phyloP scores from a whole-genome alignment of 2,797 vertebrate species.

The Arremon aurantiirostris region DNA sequence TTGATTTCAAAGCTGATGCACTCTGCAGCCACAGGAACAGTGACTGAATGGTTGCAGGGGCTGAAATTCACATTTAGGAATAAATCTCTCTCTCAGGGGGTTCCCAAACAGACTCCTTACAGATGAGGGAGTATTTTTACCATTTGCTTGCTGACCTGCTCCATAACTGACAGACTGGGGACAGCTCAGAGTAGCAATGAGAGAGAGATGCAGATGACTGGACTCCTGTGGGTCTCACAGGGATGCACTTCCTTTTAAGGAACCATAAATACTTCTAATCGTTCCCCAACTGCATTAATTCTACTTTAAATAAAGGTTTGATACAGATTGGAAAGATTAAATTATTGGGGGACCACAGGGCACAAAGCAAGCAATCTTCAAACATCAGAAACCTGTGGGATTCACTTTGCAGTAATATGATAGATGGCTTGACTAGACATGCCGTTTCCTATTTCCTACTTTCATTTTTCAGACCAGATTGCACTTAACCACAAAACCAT shows the following conservation, averaged over 20 bases:
- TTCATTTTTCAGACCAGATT: conserved; percentile 87
- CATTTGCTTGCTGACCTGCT: conserved; percentile 14
- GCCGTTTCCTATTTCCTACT: conserved; percentile 75
- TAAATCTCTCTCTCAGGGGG: conserved; percentile 30
- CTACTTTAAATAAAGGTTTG: conserved; percentile 46
- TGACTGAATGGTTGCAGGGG: not conserved
- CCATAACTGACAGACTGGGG: conserved; percentile 78
- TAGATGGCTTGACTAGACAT: conserved; percentile 67
- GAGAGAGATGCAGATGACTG: conserved; percentile 73
- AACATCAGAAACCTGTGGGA: conserved; percentile 10
- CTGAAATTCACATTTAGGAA: conserved; percentile 51
- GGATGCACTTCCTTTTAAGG: conserved; percentile 75
- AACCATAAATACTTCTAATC: conserved; percentile 80
- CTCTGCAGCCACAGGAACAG: not conserved
- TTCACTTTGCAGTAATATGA: conserved; percentile 59
- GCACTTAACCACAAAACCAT: conserved; percentile 89
- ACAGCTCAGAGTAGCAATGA: conserved; percentile 71
- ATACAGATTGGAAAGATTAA: conserved; percentile 60
- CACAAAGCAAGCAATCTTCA: conserved; percentile 20
- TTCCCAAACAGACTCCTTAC: not conserved
- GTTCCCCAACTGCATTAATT: conserved; percentile 67
- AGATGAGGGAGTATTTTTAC: conserved; percentile 45
- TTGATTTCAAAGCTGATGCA: not conserved
- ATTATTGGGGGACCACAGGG: conserved; percentile 25
- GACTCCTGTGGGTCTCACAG: conserved; percentile 70